phyloP scores from a whole-genome alignment of 2,113 vertebrate genomes.

The Sminthopsis crassicaudata region DNA sequence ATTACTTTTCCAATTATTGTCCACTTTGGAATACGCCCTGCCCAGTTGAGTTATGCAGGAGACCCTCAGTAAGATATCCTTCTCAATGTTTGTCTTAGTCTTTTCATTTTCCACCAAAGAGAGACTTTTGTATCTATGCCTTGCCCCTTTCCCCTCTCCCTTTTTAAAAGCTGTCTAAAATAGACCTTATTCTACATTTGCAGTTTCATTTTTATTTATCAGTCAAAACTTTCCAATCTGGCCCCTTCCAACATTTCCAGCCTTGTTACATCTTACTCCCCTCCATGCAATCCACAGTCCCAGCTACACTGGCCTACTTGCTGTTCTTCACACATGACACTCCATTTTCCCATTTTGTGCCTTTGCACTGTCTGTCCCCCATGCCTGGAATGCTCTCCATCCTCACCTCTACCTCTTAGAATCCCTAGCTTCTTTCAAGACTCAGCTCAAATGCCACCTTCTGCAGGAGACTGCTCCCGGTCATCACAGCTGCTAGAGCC shows the following conservation, averaged over 20 bases:
- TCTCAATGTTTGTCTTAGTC: constrained; percentile 71
- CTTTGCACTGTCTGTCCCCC: neutral
- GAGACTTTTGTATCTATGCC: neutral
- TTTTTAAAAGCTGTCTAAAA: neutral
- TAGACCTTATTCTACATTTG: neutral
- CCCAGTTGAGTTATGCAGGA: constrained; percentile 99
- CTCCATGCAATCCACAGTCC: neutral
- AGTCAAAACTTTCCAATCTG: neutral
- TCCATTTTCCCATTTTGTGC: neutral
- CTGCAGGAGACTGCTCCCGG: neutral
- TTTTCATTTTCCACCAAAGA: constrained; percentile 76
- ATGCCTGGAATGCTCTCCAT: constrained; percentile 4
- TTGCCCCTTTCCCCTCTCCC: neutral
- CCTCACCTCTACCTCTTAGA: constrained; percentile 4
- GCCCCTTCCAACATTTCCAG: neutral
- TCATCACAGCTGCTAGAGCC: constrained; percentile 1
- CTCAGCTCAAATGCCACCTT: constrained; percentile 4
- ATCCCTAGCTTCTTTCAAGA: constrained; percentile 5
- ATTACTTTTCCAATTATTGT: constrained; percentile 99
- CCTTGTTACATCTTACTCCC: neutral
- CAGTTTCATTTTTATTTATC: neutral
- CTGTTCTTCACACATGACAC: neutral
- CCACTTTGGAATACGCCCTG: constrained; percentile 97
- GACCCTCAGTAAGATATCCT: constrained; percentile 96
- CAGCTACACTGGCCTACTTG: neutral